A percentile compares a stretch with the other conserved stretches of the same genome.
Conservation (phyloP, 2,113 vertebrate genomes). For the Ancistrus triradiatus region DNA sequence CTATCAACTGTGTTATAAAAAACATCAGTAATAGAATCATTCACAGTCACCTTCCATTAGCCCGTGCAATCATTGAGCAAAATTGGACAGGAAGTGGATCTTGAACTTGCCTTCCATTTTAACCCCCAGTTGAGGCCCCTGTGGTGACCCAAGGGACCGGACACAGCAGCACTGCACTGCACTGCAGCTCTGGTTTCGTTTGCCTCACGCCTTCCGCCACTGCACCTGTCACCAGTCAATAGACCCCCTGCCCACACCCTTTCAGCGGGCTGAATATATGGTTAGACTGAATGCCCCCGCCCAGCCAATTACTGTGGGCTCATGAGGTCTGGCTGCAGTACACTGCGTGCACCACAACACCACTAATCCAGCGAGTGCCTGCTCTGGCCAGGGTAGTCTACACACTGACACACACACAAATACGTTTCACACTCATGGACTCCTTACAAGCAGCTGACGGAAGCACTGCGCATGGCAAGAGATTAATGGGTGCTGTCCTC, state of each 20-base stretch:
- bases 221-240: constrained; percentile 84
- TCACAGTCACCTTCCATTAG: no score
- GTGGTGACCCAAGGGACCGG: constrained; percentile 53
- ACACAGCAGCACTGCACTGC: constrained; percentile 53
- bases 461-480: constrained; percentile 40
- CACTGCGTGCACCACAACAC: constrained; percentile 16
- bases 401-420: constrained; percentile 7
- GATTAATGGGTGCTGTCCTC: constrained; percentile 71
- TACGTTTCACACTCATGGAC: background rate
- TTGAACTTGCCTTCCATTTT: constrained; percentile 55
- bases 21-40: no score
- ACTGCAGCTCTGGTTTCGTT: constrained; percentile 67
- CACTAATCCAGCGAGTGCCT: constrained; percentile 11
- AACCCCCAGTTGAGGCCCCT: constrained; percentile 47
- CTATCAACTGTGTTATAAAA: no score
- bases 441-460: constrained; percentile 31
- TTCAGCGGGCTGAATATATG: constrained; percentile 86
- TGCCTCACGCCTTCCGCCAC: constrained; percentile 67
- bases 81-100: constrained; percentile 45
- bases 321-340: constrained; percentile 35
- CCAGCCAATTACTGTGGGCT: constrained; percentile 77
- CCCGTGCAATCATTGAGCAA: constrained; percentile 35
- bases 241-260: constrained; percentile 78
- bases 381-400: constrained; percentile 17
- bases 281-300: constrained; percentile 70